Percentiles rank a stretch among this genome's conserved stretches.
phyloP scores from a whole-genome alignment of 1,140 invertebrate species.

The Aculops lycopersici region DNA sequence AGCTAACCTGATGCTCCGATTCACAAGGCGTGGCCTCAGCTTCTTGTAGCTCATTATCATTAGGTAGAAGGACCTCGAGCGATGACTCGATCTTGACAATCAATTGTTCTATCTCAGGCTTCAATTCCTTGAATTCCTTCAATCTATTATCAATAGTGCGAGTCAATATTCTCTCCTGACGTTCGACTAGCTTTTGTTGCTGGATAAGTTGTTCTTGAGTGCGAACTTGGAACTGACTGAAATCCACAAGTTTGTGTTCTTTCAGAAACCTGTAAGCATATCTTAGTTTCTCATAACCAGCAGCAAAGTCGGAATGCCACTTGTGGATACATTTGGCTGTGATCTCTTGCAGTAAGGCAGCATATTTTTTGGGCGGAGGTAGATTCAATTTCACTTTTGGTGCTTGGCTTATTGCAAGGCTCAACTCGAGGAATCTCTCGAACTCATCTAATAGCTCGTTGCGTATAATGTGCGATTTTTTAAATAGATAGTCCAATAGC shows the following conservation, averaged over 20 bases:
- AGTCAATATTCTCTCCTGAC: not conserved
- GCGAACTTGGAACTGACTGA: not conserved
- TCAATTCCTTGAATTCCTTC: not conserved
- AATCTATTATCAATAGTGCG: not conserved
- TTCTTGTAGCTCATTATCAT: not conserved
- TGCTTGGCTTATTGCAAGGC: conserved; percentile 17
- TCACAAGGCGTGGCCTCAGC: not conserved
- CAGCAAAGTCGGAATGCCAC: conserved; percentile 21
- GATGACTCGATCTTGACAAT: not conserved
- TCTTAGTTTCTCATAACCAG: conserved; percentile 14
- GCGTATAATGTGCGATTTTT: conserved; percentile 22
- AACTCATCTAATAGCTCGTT: conserved; percentile 20
- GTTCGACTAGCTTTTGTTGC: not conserved
- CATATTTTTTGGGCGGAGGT: conserved; percentile 20
- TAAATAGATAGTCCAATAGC: conserved; percentile 22
- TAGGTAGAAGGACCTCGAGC: not conserved
- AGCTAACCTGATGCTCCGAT: not conserved
- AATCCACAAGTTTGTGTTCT: not conserved
- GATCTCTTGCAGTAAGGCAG: conserved; percentile 18
- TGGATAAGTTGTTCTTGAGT: not conserved
- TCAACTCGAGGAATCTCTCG: conserved; percentile 19
- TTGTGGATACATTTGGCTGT: conserved; percentile 18
- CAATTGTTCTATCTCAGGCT: not conserved
- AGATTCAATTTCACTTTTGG: conserved; percentile 13
- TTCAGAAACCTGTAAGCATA: not conserved